Conservation (phyloP, 2,888 invertebrate genomes). For the Heliothis peltigera region DNA sequence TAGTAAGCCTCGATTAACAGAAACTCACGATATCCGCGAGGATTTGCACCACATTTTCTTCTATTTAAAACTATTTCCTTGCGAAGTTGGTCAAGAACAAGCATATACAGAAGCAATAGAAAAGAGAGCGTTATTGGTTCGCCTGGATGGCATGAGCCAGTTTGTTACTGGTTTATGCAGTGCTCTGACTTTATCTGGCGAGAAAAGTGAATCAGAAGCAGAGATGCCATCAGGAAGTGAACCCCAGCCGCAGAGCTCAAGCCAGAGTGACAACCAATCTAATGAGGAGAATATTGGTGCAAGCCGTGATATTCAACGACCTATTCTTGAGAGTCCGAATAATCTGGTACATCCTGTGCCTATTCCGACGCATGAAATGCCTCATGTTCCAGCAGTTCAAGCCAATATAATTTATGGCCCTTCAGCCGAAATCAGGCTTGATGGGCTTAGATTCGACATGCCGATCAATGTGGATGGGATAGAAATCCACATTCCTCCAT, state of each 20-base stretch:
- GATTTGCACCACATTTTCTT: slow-evolving; percentile 7
- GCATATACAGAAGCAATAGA: slow-evolving; percentile 4
- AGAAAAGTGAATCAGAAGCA: neutral
- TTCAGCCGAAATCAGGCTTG: slow-evolving; percentile 2
- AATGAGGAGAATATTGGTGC: neutral
- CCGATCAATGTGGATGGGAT: neutral
- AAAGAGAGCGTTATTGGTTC: neutral
- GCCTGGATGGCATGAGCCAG: slow-evolving; percentile 1
- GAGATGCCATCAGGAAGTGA: neutral
- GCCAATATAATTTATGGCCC: slow-evolving; percentile 1
- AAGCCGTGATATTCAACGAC: neutral
- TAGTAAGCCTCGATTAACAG: neutral
- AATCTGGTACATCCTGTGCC: slow-evolving; percentile 1
- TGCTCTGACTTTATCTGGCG: neutral
- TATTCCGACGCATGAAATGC: neutral
- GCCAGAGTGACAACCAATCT: neutral
- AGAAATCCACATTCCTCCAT: neutral
- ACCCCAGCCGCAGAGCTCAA: neutral
- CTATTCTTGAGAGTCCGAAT: neutral
- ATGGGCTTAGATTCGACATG: neutral
- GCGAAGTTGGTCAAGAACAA: neutral
- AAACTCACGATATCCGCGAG: neutral
- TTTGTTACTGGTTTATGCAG: neutral
- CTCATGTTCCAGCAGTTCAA: neutral
- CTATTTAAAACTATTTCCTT: neutral